Evolutionary conservation across 2,888 invertebrate species (phyloP).

Genomic region (Ochlodes sylvanus): DNA sequence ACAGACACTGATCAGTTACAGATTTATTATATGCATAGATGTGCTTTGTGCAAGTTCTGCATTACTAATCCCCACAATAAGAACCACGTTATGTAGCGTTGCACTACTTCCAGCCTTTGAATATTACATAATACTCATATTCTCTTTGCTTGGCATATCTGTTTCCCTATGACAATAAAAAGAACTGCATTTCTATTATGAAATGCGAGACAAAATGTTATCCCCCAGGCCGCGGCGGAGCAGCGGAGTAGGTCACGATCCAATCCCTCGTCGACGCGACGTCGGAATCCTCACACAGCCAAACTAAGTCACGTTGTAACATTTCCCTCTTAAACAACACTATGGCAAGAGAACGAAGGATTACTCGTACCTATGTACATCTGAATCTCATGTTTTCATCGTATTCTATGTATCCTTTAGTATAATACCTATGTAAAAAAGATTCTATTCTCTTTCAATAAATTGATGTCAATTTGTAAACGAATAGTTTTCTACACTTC

Average conservation of each 20-base stretch:
- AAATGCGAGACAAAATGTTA: conserved; percentile 27
- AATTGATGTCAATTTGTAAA: no score
- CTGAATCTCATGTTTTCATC: no score
- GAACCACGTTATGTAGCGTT: not conserved
- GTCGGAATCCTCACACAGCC: conserved; percentile 17
- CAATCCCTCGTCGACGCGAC: conserved; percentile 33
- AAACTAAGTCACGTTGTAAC: not conserved
- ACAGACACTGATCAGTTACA: no score
- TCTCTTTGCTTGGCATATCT: conserved; percentile 1
- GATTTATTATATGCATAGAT: not conserved
- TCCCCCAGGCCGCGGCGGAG: conserved; percentile 16
- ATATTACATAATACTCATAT: conserved; percentile 5
- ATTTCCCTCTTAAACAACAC: conserved; percentile 1
- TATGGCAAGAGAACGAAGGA: not conserved
- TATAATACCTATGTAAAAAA: no score
- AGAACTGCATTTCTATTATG: conserved; percentile 25
- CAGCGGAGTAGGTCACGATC: conserved; percentile 30
- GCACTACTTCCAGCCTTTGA: conserved; percentile 1
- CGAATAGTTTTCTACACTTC: no score
- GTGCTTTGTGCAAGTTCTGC: not conserved
- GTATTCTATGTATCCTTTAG: no score
- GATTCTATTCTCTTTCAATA: no score
- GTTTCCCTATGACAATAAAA: conserved; percentile 17
- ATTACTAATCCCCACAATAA: conserved; percentile 3
- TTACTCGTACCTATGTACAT: not conserved